phyloP scores from a whole-genome alignment of 1,140 invertebrate genomes.

The Eueides isabella region DNA sequence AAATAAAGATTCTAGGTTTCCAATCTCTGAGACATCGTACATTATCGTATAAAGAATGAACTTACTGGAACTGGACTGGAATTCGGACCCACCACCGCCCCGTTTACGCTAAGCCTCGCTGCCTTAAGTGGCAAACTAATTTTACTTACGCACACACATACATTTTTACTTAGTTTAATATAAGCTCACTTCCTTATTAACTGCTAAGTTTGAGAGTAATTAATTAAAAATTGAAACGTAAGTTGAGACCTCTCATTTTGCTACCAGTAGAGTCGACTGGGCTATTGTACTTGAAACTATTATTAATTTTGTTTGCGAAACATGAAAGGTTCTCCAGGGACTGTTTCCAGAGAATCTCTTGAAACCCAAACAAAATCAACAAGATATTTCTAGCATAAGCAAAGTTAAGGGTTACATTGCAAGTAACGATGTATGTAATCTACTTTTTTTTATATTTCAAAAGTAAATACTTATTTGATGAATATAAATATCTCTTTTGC shows the following conservation, averaged over 20 bases:
- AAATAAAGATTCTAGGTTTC: no score
- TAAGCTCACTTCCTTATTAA: background rate
- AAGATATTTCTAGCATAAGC: background rate
- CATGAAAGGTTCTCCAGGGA: conserved; percentile 8
- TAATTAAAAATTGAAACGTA: conserved; percentile 13
- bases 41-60: no score
- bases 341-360: background rate
- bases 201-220: background rate
- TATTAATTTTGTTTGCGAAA: conserved; percentile 13
- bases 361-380: background rate
- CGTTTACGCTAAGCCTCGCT: background rate
- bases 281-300: conserved; percentile 15
- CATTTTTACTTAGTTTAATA: background rate
- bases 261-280: background rate
- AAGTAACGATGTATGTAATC: background rate
- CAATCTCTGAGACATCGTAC: no score
- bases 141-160: background rate
- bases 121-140: background rate
- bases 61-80: no score
- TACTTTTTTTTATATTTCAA: background rate
- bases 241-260: conserved; percentile 3
- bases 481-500: no score
- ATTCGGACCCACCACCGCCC: background rate
- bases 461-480: no score
- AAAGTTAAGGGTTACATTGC: background rate